Base-by-base conservation (phyloP, 2,888 invertebrate genomes). In the Glaucopsyche alexis region DNA sequence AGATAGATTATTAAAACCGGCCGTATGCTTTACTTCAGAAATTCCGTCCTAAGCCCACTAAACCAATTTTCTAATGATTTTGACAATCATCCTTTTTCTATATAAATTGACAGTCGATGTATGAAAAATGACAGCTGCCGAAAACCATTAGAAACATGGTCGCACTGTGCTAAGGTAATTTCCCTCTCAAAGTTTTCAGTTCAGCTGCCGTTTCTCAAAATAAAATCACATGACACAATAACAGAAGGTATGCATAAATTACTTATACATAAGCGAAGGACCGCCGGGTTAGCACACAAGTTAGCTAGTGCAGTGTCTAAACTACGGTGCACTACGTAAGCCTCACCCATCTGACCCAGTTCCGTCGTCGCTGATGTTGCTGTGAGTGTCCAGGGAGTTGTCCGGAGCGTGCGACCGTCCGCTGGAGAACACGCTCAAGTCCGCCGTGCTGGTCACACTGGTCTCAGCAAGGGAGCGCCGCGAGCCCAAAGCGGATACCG, bases 401-500 rank as follows among this genome's bases (percentile, higher is more conserved):
- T 96, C 96, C 73, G 95, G 94, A 65, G 95, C 95, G 83, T 96
- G 96, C 13, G 96, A 96, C 72, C 95, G 93, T 13, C 95, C 96
- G 81, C 95, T 95, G 29, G 96, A 96, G 89, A 97, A 96, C 77
- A 96, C 96, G 79, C 96, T 96, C 75, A 97, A 93, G 85, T 97
- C 96, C 0, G 97, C 96, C 0, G 97, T 97, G 71, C 96, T 97
- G 47, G 97, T 97, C 72, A 97, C 96, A 80, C 96, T 96, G 38
- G 97, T 97, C 84, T 96, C 97, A 19, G 97, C 96, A 75, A 97
- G 91, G 71, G 97, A 97, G 72, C 96, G 95, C 73, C 96, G 94
- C 19, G 96, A 97, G 42, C 96, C 96, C 73, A 95, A 84, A 76
- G 94, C 92, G 47, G 96, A 96, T 80, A 95, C 95, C 29, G 95